Evolutionary conservation across 2,888 invertebrate genomes (phyloP).

Genomic region (Monopis laevigella): DNA sequence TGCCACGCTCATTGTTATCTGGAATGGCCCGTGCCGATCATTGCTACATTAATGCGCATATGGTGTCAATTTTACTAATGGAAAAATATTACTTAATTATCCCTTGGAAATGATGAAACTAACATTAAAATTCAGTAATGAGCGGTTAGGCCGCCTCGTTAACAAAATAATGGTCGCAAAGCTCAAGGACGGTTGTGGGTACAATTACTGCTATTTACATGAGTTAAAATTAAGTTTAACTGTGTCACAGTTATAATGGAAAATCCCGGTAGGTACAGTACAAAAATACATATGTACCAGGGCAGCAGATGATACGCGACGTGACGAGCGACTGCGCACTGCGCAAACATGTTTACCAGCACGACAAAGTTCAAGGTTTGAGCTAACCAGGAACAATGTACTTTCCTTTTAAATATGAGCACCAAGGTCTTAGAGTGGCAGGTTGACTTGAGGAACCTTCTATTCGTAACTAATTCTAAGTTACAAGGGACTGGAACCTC

Average conservation of each 20-base stretch:
- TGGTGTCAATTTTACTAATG: constrained; percentile 20
- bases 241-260: too few relatives aligned
- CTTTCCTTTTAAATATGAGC: constrained; percentile 11
- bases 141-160: too few relatives aligned
- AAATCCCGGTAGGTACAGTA: constrained; percentile 3
- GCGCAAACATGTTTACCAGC: constrained; percentile 62
- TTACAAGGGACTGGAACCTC: too few relatives aligned
- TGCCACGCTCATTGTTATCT: constrained; percentile 34
- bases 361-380: constrained; percentile 59
- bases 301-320: constrained; percentile 7
- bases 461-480: too few relatives aligned
- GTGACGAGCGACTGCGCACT: constrained; percentile 29
- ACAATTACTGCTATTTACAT: too few relatives aligned
- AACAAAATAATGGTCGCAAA: too few relatives aligned
- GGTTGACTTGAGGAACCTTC: background rate
- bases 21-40: constrained; percentile 32
- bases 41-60: constrained; percentile 6
- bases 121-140: too few relatives aligned
- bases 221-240: too few relatives aligned
- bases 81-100: too few relatives aligned
- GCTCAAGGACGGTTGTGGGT: too few relatives aligned
- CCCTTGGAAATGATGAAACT: too few relatives aligned
- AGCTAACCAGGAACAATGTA: constrained; percentile 38
- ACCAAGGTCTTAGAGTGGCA: constrained; percentile 7
- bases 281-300: constrained; percentile 5